phyloP scores from a whole-genome alignment of 2,797 vertebrate species.

The Gephyroberyx darwinii region DNA sequence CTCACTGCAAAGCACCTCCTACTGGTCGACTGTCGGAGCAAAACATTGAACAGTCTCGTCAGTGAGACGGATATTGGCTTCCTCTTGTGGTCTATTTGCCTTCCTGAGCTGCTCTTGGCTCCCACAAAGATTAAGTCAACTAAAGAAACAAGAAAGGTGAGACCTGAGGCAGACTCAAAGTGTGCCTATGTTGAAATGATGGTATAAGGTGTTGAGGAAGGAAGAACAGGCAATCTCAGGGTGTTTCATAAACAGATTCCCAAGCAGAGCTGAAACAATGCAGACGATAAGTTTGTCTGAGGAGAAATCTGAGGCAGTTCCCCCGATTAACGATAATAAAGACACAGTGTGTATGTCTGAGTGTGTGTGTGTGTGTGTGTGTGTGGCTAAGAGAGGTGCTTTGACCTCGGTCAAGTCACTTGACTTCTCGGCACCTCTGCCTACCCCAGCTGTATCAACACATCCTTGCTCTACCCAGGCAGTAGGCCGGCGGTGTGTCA shows the following conservation, averaged over 20 bases:
- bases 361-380: slow-evolving; percentile 36
- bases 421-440: slow-evolving; percentile 79
- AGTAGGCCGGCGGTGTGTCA: slow-evolving; percentile 69
- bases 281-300: slow-evolving; percentile 45
- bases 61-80: slow-evolving; percentile 69
- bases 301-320: slow-evolving; percentile 35
- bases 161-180: slow-evolving; percentile 63
- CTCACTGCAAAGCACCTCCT: slow-evolving; percentile 49
- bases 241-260: slow-evolving; percentile 68
- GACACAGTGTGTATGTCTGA: slow-evolving; percentile 23
- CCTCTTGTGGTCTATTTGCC: slow-evolving; percentile 69
- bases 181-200: slow-evolving; percentile 60
- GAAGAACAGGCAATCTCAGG: slow-evolving; percentile 62
- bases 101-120: slow-evolving; percentile 74
- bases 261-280: slow-evolving; percentile 44
- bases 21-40: slow-evolving; percentile 40
- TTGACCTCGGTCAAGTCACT: slow-evolving; percentile 81
- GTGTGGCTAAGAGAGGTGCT: slow-evolving; percentile 63
- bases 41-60: slow-evolving; percentile 39
- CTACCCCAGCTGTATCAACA: slow-evolving; percentile 82
- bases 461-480: slow-evolving; percentile 50
- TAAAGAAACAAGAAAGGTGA: slow-evolving; percentile 73
- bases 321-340: slow-evolving; percentile 47
- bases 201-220: slow-evolving; percentile 68
- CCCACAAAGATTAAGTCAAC: slow-evolving; percentile 66